phyloP scores from a whole-genome alignment of 2,888 invertebrate genomes.

The Anthoptus insignis region DNA sequence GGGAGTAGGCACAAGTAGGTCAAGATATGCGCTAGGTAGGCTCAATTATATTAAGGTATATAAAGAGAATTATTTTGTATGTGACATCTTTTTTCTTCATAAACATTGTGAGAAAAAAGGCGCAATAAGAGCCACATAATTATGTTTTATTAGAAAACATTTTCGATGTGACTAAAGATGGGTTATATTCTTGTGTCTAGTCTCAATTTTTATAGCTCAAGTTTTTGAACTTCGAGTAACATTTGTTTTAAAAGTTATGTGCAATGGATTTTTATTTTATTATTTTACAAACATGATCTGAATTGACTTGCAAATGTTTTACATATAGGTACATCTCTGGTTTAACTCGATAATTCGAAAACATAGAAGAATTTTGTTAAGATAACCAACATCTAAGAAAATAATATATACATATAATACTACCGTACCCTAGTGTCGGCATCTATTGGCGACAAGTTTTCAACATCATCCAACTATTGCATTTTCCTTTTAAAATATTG shows the following conservation, averaged over 20 bases:
- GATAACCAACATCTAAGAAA: too few relatives aligned
- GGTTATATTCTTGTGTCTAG: conserved; percentile 16
- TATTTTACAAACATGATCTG: too few relatives aligned
- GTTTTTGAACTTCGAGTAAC: not conserved
- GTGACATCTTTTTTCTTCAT: not conserved
- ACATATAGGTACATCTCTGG: too few relatives aligned
- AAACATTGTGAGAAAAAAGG: not conserved
- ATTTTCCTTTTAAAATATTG: conserved; percentile 15
- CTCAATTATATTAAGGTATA: not conserved
- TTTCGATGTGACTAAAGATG: conserved; percentile 24
- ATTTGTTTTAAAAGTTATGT: conserved; percentile 2
- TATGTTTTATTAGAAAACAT: conserved; percentile 37
- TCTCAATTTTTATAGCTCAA: not conserved
- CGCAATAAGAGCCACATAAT: conserved; percentile 27
- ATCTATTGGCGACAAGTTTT: not conserved
- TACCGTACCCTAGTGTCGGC: not conserved
- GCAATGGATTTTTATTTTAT: not conserved
- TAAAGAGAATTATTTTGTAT: not conserved
- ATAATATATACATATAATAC: too few relatives aligned
- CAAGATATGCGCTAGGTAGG: not conserved
- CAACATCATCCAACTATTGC: not conserved
- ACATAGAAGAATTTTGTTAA: too few relatives aligned
- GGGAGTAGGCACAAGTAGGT: not conserved
- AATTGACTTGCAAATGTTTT: too few relatives aligned
- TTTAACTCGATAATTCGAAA: too few relatives aligned